Base-by-base conservation (phyloP, 2,888 invertebrate genomes). In the Aplocera efformata region DNA sequence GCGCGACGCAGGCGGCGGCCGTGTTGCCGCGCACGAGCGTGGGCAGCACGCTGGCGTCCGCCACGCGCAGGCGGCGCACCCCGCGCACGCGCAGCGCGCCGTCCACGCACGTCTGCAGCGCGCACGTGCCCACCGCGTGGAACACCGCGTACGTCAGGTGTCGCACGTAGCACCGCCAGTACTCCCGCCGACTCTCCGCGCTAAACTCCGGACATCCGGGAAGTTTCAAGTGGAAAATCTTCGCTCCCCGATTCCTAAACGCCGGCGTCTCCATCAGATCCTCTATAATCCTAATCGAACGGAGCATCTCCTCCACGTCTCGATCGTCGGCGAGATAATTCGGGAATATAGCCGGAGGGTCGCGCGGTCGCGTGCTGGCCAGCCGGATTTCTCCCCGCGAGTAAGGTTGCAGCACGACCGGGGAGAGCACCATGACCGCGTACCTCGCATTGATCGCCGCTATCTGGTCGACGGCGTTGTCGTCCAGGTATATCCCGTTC, bases 161-260 rank as follows among this genome's bases (percentile, higher is more conserved):
- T 7, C 72, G 64, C 32, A 43, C 58, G 58, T 77, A 80, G 49
- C 82, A 81, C n/a, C 45, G 47, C 77, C 76, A 79, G 59, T 80
- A 81, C 1, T 17, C 48, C 1, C 13, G 13, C 0, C 42, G 40
- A 6, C 47, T 50, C 1, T 10, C 30, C 6, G 26, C 44, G 13
- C 13, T 17, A 5, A 17, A 17, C 13, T 17, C 0, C 10, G 71
- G 67, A 39, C 82, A 81, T 0, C 53, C 71, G 3, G 60, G 50
- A 1, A 80, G 25, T 2, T 53, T 27, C 22, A 72, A 29, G 3
- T 39, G 52, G 3, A 72, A 28, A 0, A 80, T 37, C 0, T 56
- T 52, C 0, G 72, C 76, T 6, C 68, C 60, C 0, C 53, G 38
- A 8, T 25, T 32, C 9, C 27, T 50, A 17, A 65, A 77, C 7